Base-by-base conservation (phyloP, 2,888 invertebrate genomes). In the Trichopoda pennipes region DNA sequence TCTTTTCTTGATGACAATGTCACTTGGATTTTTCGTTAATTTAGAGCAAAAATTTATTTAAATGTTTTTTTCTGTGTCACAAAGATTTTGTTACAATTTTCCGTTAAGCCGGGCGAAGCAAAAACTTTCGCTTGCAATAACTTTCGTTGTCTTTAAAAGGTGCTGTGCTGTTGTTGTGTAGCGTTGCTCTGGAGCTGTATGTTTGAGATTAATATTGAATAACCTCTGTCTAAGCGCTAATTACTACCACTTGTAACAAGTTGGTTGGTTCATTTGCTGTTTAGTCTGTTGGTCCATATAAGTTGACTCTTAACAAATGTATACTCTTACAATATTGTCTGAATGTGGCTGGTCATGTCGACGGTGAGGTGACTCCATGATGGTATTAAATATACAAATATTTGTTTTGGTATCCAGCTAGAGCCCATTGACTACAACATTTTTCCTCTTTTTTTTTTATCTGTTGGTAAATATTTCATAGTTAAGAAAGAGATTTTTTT, bases 151-250 rank as follows among this genome's bases (percentile, higher is more conserved):
- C 76, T 75, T 74, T 80, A 51, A 38, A 38, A 61, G 38, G 60
- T 64, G 61, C 63, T 47, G 23, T 38, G 38, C 53, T 64, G 61
- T 56, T 47, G 23, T 38, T 8, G 32, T 44, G 14, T 55, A 7
- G 28, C 35, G 49, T 17, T 70, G 55, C 38, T 61, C 58, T 61
- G 53, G 12, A 28, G 61, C 17, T 19, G 60, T 74, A 32, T 76
- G n/a, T 23, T 72, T 61, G 12, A 76, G 82, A 79, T 82, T 82
- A 79, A 79, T 82, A 82, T 82, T 82, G 68, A 82, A 79, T 82
- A 82, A 82, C 79, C 75, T 68, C 79, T 75, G 79, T 79, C 79
- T 66, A 79, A 82, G 82, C 82, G 82, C 79, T 82, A 82, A 82
- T 82, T 82, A 82, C 82, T 79, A 82, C 63, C 69, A 78, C 78